Conservation (phyloP, 2,113 vertebrate genomes). For the Montifringilla adamsi region DNA sequence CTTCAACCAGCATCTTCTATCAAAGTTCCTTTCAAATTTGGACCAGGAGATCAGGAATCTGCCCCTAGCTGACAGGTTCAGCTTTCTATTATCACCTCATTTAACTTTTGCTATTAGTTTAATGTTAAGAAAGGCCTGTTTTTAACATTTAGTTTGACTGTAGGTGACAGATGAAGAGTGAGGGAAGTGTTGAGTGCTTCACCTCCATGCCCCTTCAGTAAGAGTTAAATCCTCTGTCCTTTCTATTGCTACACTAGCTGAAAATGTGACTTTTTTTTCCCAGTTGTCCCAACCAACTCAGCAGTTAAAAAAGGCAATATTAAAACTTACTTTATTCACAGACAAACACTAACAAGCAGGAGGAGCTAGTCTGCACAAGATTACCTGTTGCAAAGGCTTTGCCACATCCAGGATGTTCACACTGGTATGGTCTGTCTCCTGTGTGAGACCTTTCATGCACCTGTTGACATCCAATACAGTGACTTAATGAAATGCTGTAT, state of each 20-base stretch:
- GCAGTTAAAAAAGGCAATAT: background rate
- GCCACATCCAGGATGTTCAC: slow-evolving; percentile 90
- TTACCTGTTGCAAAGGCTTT: slow-evolving; percentile 99
- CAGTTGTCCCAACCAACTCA: background rate
- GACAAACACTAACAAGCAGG: background rate
- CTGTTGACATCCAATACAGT: slow-evolving; percentile 67
- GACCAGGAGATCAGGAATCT: background rate
- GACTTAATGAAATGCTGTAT: background rate
- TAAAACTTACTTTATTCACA: background rate
- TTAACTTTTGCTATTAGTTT: background rate
- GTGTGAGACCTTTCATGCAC: slow-evolving; percentile 97
- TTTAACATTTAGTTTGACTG: background rate
- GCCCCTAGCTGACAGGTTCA: background rate
- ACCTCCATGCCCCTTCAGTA: background rate
- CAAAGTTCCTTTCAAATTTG: background rate
- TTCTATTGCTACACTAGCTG: background rate
- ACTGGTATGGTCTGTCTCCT: slow-evolving; percentile 94
- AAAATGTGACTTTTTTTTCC: background rate
- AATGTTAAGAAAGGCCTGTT: background rate
- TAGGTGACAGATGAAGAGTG: background rate
- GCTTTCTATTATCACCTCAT: background rate
- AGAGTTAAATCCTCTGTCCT: background rate
- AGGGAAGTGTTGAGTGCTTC: background rate
- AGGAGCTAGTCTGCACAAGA: background rate
- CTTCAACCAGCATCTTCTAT: background rate